Percentiles rank a stretch among this genome's conserved stretches.
Evolutionary conservation across 2,113 vertebrate species (phyloP).

Genomic region (Lanius collurio): DNA sequence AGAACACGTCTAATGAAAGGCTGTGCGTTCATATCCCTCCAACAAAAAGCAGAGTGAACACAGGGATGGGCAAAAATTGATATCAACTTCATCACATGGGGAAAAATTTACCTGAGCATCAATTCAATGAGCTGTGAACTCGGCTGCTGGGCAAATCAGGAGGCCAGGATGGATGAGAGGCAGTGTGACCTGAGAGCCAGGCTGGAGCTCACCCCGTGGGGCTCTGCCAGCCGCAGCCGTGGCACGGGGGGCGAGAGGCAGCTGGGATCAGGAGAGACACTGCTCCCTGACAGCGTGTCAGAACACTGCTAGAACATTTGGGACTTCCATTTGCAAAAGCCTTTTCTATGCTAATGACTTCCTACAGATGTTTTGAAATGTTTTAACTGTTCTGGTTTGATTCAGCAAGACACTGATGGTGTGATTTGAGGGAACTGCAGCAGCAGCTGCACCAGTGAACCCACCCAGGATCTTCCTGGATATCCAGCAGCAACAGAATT

Average conservation of each 20-base stretch:
- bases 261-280: not conserved
- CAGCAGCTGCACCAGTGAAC: not conserved
- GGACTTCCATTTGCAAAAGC: not conserved
- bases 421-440: not conserved
- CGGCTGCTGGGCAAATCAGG: not conserved
- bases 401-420: not conserved
- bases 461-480: not conserved
- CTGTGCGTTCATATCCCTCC: not conserved
- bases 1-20: not conserved
- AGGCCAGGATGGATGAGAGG: not conserved
- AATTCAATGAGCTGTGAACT: not conserved
- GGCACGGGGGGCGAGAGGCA: not conserved
- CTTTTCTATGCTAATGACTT: slow-evolving; percentile 5
- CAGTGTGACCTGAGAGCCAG: accelerated
- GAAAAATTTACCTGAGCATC: not conserved
- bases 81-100: accelerated
- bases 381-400: not conserved
- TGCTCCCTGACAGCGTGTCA: not conserved
- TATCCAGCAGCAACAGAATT: not conserved
- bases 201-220: accelerated
- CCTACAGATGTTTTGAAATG: slow-evolving; percentile 43
- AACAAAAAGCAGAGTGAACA: not conserved
- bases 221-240: not conserved
- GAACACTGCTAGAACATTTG: not conserved
- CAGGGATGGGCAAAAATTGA: not conserved